Percentiles rank a stretch among this genome's conserved stretches.
phyloP scores from a whole-genome alignment of 2,888 invertebrate species.

The Bhutanitis thaidina region DNA sequence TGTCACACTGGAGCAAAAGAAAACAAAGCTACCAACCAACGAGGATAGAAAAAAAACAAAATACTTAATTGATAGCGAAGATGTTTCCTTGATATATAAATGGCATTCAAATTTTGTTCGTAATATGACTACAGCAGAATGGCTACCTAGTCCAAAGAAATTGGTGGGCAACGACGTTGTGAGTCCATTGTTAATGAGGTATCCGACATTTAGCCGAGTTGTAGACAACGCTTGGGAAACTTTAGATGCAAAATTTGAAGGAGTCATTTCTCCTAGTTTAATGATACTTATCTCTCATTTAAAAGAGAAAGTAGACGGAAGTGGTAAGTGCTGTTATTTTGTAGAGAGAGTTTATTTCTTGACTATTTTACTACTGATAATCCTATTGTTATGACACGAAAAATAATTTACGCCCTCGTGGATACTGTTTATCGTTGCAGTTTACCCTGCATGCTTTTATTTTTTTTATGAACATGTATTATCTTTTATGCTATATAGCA shows the following conservation, averaged over 20 bases:
- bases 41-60: slow-evolving; percentile 37
- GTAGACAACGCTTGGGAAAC: slow-evolving; percentile 72
- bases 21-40: slow-evolving; percentile 44
- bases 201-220: slow-evolving; percentile 78
- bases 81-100: slow-evolving; percentile 79
- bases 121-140: slow-evolving; percentile 80
- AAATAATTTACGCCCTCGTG: no score
- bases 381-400: no score
- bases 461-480: no score
- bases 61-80: slow-evolving; percentile 68
- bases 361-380: no score
- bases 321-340: slow-evolving; percentile 41
- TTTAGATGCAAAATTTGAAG: slow-evolving; percentile 76
- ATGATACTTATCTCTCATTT: slow-evolving; percentile 78
- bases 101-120: slow-evolving; percentile 81
- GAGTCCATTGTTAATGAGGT: slow-evolving; percentile 78
- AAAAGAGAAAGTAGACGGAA: slow-evolving; percentile 68
- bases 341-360: no score
- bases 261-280: slow-evolving; percentile 76
- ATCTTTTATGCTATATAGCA: no score
- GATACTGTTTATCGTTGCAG: no score
- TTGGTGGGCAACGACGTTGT: slow-evolving; percentile 57
- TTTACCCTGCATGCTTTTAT: no score
- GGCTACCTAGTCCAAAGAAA: slow-evolving; percentile 74
- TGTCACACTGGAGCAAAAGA: slow-evolving; percentile 69